phyloP scores from a whole-genome alignment of 1,140 invertebrate genomes.

The Eupristina koningsbergeri region DNA sequence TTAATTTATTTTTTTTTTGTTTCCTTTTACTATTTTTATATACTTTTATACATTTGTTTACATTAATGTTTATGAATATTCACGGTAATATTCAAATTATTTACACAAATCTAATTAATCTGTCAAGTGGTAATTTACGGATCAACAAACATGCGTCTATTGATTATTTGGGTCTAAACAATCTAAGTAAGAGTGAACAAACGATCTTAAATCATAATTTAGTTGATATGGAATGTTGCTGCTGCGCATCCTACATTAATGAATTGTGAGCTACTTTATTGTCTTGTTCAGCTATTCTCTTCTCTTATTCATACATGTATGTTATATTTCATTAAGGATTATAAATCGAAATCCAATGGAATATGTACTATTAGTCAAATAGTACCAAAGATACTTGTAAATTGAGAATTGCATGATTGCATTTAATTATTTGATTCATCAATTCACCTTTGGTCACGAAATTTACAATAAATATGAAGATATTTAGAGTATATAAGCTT shows the following conservation, averaged over 20 bases:
- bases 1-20: too few species aligned
- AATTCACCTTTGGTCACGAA: too few species aligned
- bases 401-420: background rate
- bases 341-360: slow-evolving; percentile 69
- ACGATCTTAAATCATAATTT: slow-evolving; percentile 73
- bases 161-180: slow-evolving; percentile 70
- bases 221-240: slow-evolving; percentile 71
- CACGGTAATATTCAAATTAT: background rate
- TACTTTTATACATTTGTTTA: background rate
- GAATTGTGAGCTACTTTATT: background rate
- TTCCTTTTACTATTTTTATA: too few species aligned
- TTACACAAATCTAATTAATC: slow-evolving; percentile 65
- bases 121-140: slow-evolving; percentile 69
- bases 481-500: too few species aligned
- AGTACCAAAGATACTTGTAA: slow-evolving; percentile 42
- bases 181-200: slow-evolving; percentile 66
- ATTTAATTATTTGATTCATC: background rate
- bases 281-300: slow-evolving; percentile 42
- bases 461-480: too few species aligned
- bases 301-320: too few species aligned
- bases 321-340: slow-evolving; percentile 61
- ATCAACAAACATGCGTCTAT: slow-evolving; percentile 57
- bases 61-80: background rate
- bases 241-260: slow-evolving; percentile 58
- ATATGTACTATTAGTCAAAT: slow-evolving; percentile 70